Percentiles rank a stretch among this genome's conserved stretches.
These are phyloP conservation scores for Cataglyphis cursor DNA, from an alignment of 2,888 invertebrate genomes.

Conservation along the genomic window DNA sequence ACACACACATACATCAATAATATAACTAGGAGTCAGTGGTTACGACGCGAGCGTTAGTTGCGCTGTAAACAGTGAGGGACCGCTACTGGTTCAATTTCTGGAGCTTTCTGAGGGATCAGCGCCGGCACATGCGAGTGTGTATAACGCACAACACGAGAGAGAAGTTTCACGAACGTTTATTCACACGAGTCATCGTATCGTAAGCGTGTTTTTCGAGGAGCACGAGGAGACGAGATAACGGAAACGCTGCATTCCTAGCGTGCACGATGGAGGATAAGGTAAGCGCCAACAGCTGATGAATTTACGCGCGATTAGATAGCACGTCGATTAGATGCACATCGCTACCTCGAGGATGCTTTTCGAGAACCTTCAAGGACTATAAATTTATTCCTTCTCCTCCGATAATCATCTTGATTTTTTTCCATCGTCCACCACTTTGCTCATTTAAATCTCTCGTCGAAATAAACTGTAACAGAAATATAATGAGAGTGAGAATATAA, in stretches of 20 bases:
- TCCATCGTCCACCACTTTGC: not conserved
- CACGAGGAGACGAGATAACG: constrained; percentile 50
- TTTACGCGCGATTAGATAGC: not conserved
- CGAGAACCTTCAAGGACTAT: not conserved
- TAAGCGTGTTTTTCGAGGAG: not conserved
- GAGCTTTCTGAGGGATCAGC: constrained; percentile 77
- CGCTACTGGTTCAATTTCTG: constrained; percentile 73
- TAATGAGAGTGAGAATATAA: not conserved
- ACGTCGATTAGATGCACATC: not conserved
- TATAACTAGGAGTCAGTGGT: too few species aligned
- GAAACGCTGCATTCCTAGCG: not conserved
- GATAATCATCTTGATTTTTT: not conserved
- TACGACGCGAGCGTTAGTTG: not conserved
- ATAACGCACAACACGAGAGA: not conserved
- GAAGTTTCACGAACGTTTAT: not conserved
- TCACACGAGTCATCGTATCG: constrained; percentile 52
- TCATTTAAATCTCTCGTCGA: not conserved
- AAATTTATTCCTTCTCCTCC: not conserved
- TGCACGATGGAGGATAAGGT: constrained; percentile 28
- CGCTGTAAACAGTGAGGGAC: constrained; percentile 51
- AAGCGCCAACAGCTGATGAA: not conserved
- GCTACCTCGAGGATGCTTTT: not conserved
- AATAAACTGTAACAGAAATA: not conserved
- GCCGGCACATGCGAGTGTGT: constrained; percentile 63
- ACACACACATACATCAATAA: too few species aligned